These are phyloP conservation scores for Gibbula magus DNA, from an alignment of 2,888 invertebrate species.

Conservation along the genomic window DNA sequence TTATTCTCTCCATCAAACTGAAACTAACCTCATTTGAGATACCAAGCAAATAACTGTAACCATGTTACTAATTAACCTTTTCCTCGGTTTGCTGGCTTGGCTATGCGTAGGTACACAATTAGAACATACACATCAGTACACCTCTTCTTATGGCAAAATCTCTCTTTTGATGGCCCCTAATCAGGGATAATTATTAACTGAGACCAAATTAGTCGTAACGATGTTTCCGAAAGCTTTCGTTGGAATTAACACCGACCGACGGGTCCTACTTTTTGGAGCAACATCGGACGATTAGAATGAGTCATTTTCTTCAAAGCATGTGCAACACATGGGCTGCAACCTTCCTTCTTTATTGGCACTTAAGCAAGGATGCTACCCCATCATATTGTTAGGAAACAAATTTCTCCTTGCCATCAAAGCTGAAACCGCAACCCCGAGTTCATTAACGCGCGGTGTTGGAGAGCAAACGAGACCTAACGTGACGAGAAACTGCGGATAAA, in stretches of 20 bases:
- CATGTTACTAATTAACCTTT: no score
- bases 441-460: background rate
- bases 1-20: no score
- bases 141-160: background rate
- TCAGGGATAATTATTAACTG: slow-evolving; percentile 11
- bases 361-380: background rate
- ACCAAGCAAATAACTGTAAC: no score
- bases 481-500: slow-evolving; percentile 27
- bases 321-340: background rate
- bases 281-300: background rate
- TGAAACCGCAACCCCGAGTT: slow-evolving; percentile 13
- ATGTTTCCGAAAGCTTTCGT: background rate
- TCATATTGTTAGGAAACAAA: slow-evolving; percentile 13
- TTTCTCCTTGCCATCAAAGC: slow-evolving; percentile 5
- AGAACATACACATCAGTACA: background rate
- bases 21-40: no score
- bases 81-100: no score
- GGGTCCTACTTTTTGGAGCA: background rate
- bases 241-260: background rate
- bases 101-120: background rate
- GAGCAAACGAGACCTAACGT: slow-evolving; percentile 5
- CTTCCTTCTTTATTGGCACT: slow-evolving; percentile 7
- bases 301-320: slow-evolving; percentile 1
- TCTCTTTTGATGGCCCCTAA: background rate
- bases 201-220: background rate